Conservation (phyloP, 2,797 vertebrate genomes). For the Natrix natrix region DNA sequence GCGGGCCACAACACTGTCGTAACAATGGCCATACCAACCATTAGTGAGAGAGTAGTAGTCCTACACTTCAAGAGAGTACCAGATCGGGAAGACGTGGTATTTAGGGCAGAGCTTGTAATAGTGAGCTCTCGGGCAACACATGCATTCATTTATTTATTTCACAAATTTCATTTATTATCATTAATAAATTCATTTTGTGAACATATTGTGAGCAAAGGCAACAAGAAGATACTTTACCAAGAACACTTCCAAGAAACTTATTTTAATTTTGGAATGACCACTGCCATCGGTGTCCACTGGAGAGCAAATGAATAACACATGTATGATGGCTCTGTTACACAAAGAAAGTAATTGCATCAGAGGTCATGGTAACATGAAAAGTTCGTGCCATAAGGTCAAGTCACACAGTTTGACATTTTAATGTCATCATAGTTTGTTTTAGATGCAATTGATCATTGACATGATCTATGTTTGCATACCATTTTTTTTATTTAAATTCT, state of each 20-base stretch:
- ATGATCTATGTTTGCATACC: background rate
- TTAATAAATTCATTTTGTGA: background rate
- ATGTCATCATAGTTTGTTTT: background rate
- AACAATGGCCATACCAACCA: background rate
- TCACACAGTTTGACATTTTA: background rate
- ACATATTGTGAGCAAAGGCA: background rate
- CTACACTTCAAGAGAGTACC: background rate
- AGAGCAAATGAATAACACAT: background rate
- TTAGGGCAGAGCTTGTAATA: background rate
- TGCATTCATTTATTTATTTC: background rate
- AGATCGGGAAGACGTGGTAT: background rate
- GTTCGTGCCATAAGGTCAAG: background rate
- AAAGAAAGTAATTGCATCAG: background rate
- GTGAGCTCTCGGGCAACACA: background rate
- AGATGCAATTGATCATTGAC: background rate
- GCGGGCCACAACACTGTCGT: background rate
- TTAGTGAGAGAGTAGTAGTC: background rate
- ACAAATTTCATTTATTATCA: background rate
- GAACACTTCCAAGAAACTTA: background rate
- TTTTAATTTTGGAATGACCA: constrained; percentile 2
- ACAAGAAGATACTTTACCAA: background rate
- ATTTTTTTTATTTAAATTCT: background rate
- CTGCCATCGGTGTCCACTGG: background rate
- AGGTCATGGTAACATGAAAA: background rate
- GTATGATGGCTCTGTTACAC: background rate